These are phyloP conservation scores for Ivindomyrus marchei DNA, from an alignment of 2,113 vertebrate genomes.

Conservation along the genomic window DNA sequence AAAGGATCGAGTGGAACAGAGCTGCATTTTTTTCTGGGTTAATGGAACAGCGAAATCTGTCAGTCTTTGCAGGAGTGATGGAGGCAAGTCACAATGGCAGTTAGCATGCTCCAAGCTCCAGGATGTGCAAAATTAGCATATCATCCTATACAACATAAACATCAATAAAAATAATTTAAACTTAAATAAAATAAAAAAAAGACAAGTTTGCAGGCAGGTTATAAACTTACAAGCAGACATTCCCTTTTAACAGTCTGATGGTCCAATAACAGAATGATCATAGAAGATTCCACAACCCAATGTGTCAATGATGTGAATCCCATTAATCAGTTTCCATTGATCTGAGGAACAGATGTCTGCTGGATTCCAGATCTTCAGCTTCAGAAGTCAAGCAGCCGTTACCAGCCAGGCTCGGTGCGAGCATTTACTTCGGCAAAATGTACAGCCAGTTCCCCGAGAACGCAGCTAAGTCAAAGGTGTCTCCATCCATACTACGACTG, in stretches of 20 bases:
- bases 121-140: not conserved
- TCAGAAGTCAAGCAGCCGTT: not conserved
- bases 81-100: not conserved
- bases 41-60: not conserved
- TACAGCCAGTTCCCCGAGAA: not conserved
- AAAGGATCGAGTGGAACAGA: not conserved
- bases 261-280: not conserved
- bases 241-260: not conserved
- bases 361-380: not conserved
- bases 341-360: not conserved
- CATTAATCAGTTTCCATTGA: not conserved
- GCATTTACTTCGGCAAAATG: not conserved
- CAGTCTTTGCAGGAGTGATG: not conserved
- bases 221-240: not conserved
- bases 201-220: not conserved
- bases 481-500: not conserved
- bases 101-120: not conserved
- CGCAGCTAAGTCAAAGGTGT: not conserved
- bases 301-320: not conserved
- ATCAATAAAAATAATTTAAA: not conserved
- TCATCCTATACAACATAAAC: not conserved
- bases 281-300: not conserved
- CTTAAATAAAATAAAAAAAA: not conserved
- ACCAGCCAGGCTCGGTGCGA: not conserved
- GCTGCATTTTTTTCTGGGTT: not conserved